These are phyloP conservation scores for Spondyliosoma cantharus DNA, from an alignment of 2,797 vertebrate species.

Conservation along the genomic window DNA sequence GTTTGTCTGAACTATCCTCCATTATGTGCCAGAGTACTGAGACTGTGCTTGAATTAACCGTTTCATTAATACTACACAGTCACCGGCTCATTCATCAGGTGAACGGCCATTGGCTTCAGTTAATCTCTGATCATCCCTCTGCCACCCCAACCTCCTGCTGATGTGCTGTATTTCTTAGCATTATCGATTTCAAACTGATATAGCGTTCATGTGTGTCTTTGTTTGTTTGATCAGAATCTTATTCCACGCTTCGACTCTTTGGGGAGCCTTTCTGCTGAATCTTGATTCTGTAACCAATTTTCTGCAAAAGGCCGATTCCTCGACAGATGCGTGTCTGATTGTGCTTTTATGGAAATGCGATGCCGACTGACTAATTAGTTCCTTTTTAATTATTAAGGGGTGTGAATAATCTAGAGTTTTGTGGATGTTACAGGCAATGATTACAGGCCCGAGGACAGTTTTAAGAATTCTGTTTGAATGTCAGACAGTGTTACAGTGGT, in stretches of 20 bases:
- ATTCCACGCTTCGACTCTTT: background rate
- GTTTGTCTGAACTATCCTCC: too few relatives aligned
- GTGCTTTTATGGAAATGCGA: conserved; percentile 17
- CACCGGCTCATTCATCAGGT: background rate
- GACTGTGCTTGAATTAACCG: background rate
- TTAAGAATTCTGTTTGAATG: background rate
- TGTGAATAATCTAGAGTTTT: background rate
- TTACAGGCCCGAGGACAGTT: background rate
- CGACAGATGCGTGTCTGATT: background rate
- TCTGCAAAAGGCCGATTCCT: background rate
- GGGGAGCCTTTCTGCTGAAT: background rate
- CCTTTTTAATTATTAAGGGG: too few relatives aligned
- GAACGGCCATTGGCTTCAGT: background rate
- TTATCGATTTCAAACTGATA: background rate
- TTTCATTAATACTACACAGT: background rate
- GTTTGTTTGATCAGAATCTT: background rate
- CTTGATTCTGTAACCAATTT: background rate
- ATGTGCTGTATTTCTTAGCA: background rate
- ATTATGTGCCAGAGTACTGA: too few relatives aligned
- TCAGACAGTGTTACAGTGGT: background rate
- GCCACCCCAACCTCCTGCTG: background rate
- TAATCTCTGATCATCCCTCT: background rate
- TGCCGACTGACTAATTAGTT: background rate
- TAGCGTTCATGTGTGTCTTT: background rate
- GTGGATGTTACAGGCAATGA: background rate